These are phyloP conservation scores for Seriola rivoliana DNA, from an alignment of 2,113 vertebrate genomes.

Conservation along the genomic window DNA sequence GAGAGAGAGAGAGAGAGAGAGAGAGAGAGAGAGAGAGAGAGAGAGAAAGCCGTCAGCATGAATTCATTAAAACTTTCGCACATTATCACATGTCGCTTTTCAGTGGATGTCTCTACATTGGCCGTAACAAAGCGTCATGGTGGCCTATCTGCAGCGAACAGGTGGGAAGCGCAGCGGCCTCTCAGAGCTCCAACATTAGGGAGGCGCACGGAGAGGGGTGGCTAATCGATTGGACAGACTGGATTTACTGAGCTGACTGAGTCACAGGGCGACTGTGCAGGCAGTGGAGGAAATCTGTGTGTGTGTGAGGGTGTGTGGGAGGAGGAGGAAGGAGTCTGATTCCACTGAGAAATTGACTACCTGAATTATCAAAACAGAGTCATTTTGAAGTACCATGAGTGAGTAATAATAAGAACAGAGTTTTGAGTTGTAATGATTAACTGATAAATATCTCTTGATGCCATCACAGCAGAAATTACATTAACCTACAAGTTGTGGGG, in stretches of 20 bases:
- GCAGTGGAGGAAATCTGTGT: conserved; percentile 25
- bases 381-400: not conserved
- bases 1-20: conserved; percentile 25
- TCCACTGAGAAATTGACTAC: conserved; percentile 21
- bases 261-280: conserved; percentile 39
- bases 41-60: conserved; percentile 38
- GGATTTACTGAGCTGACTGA: conserved; percentile 66
- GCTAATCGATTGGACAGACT: conserved; percentile 76
- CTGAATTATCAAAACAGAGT: not conserved
- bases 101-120: conserved; percentile 22
- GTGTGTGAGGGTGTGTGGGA: conserved; percentile 4
- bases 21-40: conserved; percentile 35
- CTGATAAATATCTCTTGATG: not conserved
- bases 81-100: conserved; percentile 48
- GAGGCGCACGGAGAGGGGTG: conserved; percentile 50
- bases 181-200: conserved; percentile 55
- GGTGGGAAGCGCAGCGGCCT: conserved; percentile 65
- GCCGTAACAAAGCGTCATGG: conserved; percentile 22
- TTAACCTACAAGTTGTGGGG: not conserved
- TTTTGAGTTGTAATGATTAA: conserved; percentile 3
- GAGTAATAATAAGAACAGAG: not conserved
- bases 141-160: conserved; percentile 68
- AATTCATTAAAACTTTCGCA: conserved; percentile 63
- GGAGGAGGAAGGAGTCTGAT: conserved; percentile 2
- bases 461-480: no score